phyloP scores from a whole-genome alignment of 2,888 invertebrate genomes.

The Platypus cylindrus region DNA sequence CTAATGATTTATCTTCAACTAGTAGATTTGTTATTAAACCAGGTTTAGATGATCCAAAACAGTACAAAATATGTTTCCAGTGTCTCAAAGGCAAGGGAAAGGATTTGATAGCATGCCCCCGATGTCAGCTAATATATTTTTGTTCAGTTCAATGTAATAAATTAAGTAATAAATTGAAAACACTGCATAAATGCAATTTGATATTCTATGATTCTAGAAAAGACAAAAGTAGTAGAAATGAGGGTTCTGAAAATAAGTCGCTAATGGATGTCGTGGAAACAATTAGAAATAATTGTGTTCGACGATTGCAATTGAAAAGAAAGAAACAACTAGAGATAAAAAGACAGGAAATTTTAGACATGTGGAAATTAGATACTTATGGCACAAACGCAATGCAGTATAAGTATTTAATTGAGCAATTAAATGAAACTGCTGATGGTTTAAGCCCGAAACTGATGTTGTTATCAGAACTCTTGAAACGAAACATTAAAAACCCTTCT shows the following conservation, averaged over 20 bases:
- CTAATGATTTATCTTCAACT: neutral
- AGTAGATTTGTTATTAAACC: slow-evolving; percentile 3
- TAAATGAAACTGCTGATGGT: neutral
- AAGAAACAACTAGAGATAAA: slow-evolving; percentile 5
- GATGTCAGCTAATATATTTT: slow-evolving; percentile 28
- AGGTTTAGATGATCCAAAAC: slow-evolving; percentile 16
- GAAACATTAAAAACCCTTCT: slow-evolving; percentile 6
- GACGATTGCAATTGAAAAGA: slow-evolving; percentile 6
- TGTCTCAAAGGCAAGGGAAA: slow-evolving; percentile 23
- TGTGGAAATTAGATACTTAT: slow-evolving; percentile 16
- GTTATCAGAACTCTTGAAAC: slow-evolving; percentile 5
- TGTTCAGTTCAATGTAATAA: slow-evolving; percentile 29
- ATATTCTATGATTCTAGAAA: slow-evolving; percentile 11
- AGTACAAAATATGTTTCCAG: slow-evolving; percentile 29
- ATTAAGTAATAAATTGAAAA: slow-evolving; percentile 18
- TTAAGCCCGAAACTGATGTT: slow-evolving; percentile 3
- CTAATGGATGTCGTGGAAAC: slow-evolving; percentile 4
- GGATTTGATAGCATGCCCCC: slow-evolving; percentile 25
- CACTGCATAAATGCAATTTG: slow-evolving; percentile 16
- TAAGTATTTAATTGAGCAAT: slow-evolving; percentile 2
- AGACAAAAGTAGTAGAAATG: slow-evolving; percentile 1
- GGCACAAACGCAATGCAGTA: slow-evolving; percentile 13
- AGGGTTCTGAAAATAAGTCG: slow-evolving; percentile 3
- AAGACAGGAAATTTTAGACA: slow-evolving; percentile 9
- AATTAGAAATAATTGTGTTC: slow-evolving; percentile 5